Conservation (phyloP, 2,113 vertebrate species). For the Ivindomyrus marchei region DNA sequence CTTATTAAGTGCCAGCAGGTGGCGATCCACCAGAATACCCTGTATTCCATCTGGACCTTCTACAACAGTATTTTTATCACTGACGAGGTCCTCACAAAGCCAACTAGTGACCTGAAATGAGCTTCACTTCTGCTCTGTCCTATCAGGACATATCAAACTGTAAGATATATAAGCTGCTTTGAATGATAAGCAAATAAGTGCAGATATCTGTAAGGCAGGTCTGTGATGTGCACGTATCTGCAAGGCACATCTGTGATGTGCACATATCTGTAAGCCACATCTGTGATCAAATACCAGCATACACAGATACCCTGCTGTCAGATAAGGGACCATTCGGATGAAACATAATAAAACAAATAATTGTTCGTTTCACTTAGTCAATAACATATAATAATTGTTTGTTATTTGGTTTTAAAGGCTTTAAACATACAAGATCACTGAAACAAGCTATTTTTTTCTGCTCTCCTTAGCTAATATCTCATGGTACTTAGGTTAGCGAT, state of each 20-base stretch:
- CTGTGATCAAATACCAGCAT: neutral
- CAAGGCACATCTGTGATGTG: neutral
- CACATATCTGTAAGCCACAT: neutral
- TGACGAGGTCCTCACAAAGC: neutral
- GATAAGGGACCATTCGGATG: neutral
- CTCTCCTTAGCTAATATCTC: too few relatives aligned
- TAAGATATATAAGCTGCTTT: neutral
- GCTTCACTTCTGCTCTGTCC: neutral
- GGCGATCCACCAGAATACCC: neutral
- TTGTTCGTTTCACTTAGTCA: neutral
- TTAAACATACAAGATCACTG: too few relatives aligned
- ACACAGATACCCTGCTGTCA: neutral
- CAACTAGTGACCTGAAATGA: neutral
- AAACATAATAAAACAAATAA: neutral
- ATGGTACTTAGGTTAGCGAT: too few relatives aligned
- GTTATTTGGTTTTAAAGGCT: too few relatives aligned
- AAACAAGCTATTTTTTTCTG: too few relatives aligned
- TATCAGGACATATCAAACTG: neutral
- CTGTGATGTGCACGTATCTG: neutral
- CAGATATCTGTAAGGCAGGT: neutral
- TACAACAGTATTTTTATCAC: neutral
- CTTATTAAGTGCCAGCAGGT: neutral
- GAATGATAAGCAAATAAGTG: neutral
- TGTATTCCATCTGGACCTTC: neutral
- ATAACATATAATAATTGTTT: neutral